phyloP scores from a whole-genome alignment of 2,113 vertebrate genomes.

The Dipodomys merriami region DNA sequence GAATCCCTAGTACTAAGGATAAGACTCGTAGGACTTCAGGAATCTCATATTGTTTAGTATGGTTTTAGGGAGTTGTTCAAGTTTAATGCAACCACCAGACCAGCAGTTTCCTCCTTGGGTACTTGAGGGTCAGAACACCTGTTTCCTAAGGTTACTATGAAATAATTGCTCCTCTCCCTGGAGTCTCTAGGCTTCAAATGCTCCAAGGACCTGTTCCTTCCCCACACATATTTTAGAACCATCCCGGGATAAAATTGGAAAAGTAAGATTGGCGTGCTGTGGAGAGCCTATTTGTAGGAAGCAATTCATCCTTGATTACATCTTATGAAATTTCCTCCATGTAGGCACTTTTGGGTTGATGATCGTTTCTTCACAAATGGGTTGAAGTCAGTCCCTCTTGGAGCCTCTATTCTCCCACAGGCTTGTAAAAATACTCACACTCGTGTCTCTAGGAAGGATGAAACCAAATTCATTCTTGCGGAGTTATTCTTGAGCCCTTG shows the following conservation, averaged over 20 bases:
- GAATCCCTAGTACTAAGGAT: neutral
- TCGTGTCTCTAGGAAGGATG: constrained; percentile 1
- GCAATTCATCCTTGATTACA: constrained; percentile 24
- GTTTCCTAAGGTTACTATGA: neutral
- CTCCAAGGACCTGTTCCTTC: neutral
- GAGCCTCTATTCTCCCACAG: neutral
- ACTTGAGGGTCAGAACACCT: neutral
- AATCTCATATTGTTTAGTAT: neutral
- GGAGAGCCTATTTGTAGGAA: constrained; percentile 11
- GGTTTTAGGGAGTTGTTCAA: neutral
- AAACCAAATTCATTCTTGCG: neutral
- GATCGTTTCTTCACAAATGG: neutral
- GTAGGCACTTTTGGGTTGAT: constrained; percentile 7
- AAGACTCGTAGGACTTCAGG: neutral
- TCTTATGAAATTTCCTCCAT: neutral
- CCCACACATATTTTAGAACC: constrained; percentile 12
- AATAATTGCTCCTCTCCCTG: neutral
- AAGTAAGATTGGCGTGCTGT: neutral
- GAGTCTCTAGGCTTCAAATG: neutral
- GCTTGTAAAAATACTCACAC: constrained; percentile 19
- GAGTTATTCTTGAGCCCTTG: neutral
- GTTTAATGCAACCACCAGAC: neutral
- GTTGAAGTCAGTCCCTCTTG: neutral
- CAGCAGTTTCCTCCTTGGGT: neutral
- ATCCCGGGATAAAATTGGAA: constrained; percentile 15